These are phyloP conservation scores for Mareca strepera DNA, from an alignment of 2,797 vertebrate genomes.

Conservation along the genomic window DNA sequence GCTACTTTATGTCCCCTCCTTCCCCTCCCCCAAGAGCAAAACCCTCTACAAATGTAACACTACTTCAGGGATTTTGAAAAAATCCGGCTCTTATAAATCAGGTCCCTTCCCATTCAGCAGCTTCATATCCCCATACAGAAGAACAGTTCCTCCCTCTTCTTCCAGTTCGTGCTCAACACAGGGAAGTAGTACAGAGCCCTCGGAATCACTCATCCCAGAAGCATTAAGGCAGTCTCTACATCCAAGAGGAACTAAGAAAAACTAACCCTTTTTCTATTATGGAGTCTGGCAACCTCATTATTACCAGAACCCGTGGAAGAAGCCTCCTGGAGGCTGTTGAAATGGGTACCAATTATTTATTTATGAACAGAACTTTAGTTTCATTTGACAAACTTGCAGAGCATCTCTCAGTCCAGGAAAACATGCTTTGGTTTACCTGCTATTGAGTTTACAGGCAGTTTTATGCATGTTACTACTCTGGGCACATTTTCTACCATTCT, in stretches of 20 bases:
- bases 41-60: not conserved
- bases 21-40: not conserved
- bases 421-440: not conserved
- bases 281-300: not conserved
- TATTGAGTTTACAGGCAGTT: not conserved
- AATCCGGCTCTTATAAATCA: not conserved
- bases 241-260: not conserved
- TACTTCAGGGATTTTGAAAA: not conserved
- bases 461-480: not conserved
- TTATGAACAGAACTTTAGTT: not conserved
- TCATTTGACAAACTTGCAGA: not conserved
- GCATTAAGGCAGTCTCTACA: not conserved
- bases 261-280: not conserved
- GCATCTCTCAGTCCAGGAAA: not conserved
- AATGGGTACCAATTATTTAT: not conserved
- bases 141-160: not conserved
- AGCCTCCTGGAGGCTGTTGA: not conserved
- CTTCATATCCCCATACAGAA: not conserved
- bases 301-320: not conserved
- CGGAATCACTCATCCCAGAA: too few species aligned
- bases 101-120: not conserved
- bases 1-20: not conserved
- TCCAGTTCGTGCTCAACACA: not conserved
- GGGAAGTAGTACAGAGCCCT: not conserved
- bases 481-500: fast-evolving